Conservation (phyloP, 2,113 vertebrate species). For the human region GRCh38 chr4:177128001-177128500, state of each 20-base stretch:
- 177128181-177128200: neutral
- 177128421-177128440: too few relatives aligned
- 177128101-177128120: neutral
- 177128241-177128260: neutral
- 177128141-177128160: neutral
- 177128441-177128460: too few relatives aligned
- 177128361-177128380: neutral
- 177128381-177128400: neutral
- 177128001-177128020: neutral
- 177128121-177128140: neutral
- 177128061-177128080: neutral
- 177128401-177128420: too few relatives aligned
- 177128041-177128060: neutral
- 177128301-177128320: neutral
- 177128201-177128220: neutral
- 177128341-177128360: neutral
- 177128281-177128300: neutral
- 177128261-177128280: neutral
- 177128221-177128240: neutral
- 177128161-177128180: neutral
- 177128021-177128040: neutral
- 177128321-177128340: neutral
- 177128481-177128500: too few relatives aligned
- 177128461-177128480: too few relatives aligned
- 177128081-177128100: neutral